Evolutionary conservation across 2,888 invertebrate species (phyloP), one percentile per base, ranked within the genome.

Genomic region (Anoncus sp.): DNA sequence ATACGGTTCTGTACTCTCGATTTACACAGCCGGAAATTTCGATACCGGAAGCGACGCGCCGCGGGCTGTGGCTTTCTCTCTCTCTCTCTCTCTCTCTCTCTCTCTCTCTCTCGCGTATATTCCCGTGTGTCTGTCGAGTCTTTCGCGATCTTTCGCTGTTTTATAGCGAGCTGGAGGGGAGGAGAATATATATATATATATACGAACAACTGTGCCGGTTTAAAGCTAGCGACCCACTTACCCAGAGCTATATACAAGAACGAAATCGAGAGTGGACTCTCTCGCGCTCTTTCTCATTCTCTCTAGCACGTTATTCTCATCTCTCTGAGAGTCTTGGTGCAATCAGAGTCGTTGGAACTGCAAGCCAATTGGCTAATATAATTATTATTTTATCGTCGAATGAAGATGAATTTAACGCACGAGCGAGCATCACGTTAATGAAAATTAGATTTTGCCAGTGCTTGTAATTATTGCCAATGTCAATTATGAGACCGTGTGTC

Each of bases 21-120:
- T 86, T 85, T 85, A 81, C 81, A 85, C 82, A 88, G 84, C 87
- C 88, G 89, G 88, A 89, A 88, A 87, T 89, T 87, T 89, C 88
- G 89, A 87, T 89, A 87, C 85, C 87, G 88, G 89, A 89, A 89
- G 83, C 86, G 84, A 78, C 75, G 80, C 83, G 83, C 69, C 82
- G 66, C 70, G 43, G 67, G 77, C 76, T 78, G 79, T 76, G 77
- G 47, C 77, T 18, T 22, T 35, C 51, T 38, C 35, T 65, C 31
- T 60, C 31, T 18, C 40, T 65, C 31, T 53, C 27, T 20, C 40
- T 47, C 14, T 38, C 51, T 22, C 43, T 57, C 40, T 35, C 51
- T 65, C 40, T 57, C 35, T 43, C 31, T n/a, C 20, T 72, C 62
- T 43, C 53, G n/a, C n/a, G n/a, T n/a, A n/a, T n/a, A n/a, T n/a